Conservation (phyloP, 2,888 invertebrate species). For the Euspilapteryx auroguttella region DNA sequence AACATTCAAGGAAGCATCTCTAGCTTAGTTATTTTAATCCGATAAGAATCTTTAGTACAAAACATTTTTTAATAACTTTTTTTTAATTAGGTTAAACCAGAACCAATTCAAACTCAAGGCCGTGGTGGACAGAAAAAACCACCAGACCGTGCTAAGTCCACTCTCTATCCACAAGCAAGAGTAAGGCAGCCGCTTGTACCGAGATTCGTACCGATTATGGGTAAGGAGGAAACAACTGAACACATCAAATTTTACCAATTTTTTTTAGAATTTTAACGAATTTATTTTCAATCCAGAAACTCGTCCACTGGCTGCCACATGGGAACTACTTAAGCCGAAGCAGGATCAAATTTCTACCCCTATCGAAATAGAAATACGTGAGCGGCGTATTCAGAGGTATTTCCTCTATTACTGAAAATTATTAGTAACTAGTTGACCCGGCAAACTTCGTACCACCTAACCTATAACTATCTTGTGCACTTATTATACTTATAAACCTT, state of each 20-base stretch:
- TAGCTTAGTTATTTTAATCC: too few species aligned
- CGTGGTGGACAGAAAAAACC: not conserved
- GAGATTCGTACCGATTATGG: constrained; percentile 29
- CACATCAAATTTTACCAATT: not conserved
- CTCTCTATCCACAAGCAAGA: constrained; percentile 19
- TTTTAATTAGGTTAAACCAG: constrained; percentile 32
- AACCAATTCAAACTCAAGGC: constrained; percentile 10
- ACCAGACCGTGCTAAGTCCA: constrained; percentile 18
- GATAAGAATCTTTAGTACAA: too few species aligned
- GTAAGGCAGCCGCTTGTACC: constrained; percentile 19
- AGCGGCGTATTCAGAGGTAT: constrained; percentile 53
- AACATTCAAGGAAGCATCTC: too few species aligned
- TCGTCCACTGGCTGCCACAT: constrained; percentile 29
- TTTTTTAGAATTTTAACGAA: not conserved
- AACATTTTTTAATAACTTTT: too few species aligned
- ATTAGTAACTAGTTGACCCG: too few species aligned
- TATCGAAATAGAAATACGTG: constrained; percentile 60
- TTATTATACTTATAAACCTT: too few species aligned
- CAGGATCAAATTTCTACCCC: constrained; percentile 39
- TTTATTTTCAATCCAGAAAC: constrained; percentile 18
- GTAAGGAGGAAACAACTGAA: constrained; percentile 12
- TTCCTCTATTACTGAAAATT: too few species aligned
- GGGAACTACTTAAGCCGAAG: constrained; percentile 33
- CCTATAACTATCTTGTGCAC: too few species aligned
- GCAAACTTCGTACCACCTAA: too few species aligned